phyloP scores from a whole-genome alignment of 64 coral and sea anemone species.

The Actinia tenebrosa region DNA sequence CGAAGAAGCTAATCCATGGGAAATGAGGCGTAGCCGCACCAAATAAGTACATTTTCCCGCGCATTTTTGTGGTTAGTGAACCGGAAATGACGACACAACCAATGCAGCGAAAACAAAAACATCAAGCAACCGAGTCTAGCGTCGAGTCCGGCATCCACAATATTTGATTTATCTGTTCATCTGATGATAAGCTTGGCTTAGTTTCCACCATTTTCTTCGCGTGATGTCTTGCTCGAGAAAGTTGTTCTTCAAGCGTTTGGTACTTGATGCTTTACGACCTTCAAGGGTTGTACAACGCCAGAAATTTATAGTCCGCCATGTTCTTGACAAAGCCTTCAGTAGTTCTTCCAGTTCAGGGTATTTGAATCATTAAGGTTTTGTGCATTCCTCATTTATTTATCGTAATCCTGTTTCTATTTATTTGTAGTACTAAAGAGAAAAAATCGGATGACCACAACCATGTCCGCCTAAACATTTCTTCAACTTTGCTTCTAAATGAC shows the following conservation, averaged over 20 bases:
- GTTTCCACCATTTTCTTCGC: not conserved
- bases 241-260: not conserved
- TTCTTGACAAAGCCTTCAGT: not conserved
- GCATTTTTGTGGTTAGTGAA: not conserved
- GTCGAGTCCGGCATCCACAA: no score
- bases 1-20: no score
- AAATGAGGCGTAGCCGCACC: no score
- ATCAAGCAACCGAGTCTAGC: not conserved
- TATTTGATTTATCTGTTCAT: not conserved
- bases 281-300: not conserved
- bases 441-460: not conserved
- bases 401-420: not conserved
- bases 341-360: not conserved
- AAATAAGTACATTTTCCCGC: not conserved
- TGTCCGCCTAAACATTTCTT: slow-evolving; percentile 5
- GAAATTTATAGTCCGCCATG: not conserved
- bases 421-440: not conserved
- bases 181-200: not conserved
- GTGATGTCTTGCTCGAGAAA: not conserved
- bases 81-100: not conserved
- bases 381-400: not conserved
- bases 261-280: not conserved
- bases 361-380: not conserved
- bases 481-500: slow-evolving; percentile 72
- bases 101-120: not conserved